Base-by-base conservation (phyloP, 2,113 vertebrate genomes). In the Semnornis frantzii region DNA sequence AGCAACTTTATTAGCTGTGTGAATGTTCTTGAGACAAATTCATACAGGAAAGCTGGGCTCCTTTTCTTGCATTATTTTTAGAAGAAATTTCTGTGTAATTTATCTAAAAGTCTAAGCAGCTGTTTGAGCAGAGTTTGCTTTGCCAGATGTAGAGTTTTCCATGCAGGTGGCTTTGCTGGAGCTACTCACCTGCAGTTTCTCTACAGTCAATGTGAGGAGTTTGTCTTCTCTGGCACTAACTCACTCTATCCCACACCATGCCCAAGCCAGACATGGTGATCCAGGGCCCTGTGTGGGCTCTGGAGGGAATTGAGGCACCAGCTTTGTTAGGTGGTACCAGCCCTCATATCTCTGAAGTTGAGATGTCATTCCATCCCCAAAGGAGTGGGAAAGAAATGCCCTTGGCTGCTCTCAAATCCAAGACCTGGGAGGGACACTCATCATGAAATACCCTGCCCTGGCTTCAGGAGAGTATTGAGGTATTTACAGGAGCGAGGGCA, bases 221-320 rank as follows among this genome's bases (percentile, higher is more conserved):
- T 33, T 48, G 39, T 39, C n/a, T 58, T 62, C 12, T 12, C 9
- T 25, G 74, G 46, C 25, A 44, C 25, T 27, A 57, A 13, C 42
- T 54, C 70, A 5, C 28, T 42, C 12, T 34, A 8, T 34, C 27
- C 34, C 1, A 0, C 3, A 3, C 18, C 8, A 2, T 5, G 7
- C 15, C 70, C 44, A 17, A 50, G 66, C 34, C 63, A 59, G 37
- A 52, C 42, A 4, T 3, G 21, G 30, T 71, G 59, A 69, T 33
- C 20, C 37, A 48, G n/a, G 33, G 12, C 14, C 11, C 52, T 5
- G 1, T 1, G 0, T 5, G 12, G 54, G 25, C 25, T 64, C 37
- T 27, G 34, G 63, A 42, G 37, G 39, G 20, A 15, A 12, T 5
- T 33, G 69, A 39, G 23, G 6, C 3, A 16, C 28, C 2, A 2